phyloP scores from a whole-genome alignment of 2,888 invertebrate genomes.

The Nymphalis urticae region DNA sequence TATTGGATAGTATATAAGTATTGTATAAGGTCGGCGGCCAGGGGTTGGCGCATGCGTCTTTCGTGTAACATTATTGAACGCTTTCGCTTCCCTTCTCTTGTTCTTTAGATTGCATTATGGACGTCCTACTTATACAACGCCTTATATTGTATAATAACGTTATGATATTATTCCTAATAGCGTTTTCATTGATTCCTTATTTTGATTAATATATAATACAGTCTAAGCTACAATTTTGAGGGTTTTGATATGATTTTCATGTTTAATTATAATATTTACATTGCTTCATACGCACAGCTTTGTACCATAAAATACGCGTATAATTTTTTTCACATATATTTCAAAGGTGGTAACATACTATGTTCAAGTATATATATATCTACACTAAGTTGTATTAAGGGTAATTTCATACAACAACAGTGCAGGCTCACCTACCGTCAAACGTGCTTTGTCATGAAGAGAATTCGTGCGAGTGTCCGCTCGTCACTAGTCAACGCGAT shows the following conservation, averaged over 20 bases:
- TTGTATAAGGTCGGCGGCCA: constrained; percentile 51
- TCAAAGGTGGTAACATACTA: neutral
- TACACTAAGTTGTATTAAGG: constrained; percentile 23
- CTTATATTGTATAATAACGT: neutral
- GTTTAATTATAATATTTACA: too few species aligned
- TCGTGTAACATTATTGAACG: constrained; percentile 58
- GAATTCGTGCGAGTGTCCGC: constrained; percentile 60
- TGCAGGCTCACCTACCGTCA: constrained; percentile 50
- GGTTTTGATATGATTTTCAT: too few species aligned
- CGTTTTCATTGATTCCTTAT: too few species aligned
- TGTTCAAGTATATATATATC: neutral
- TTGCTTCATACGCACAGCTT: too few species aligned
- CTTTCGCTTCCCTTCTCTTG: constrained; percentile 37
- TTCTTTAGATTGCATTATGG: constrained; percentile 40
- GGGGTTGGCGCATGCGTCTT: constrained; percentile 62
- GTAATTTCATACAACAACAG: constrained; percentile 53
- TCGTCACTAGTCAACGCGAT: constrained; percentile 57
- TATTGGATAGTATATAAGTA: neutral
- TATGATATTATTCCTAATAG: neutral
- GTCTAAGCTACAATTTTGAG: too few species aligned
- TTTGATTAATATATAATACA: too few species aligned
- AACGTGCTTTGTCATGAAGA: constrained; percentile 68
- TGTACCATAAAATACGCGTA: too few species aligned
- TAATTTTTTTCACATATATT: neutral
- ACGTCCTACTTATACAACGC: constrained; percentile 43